phyloP scores from a whole-genome alignment of 2,888 invertebrate species.

The Urechis unicinctus region DNA sequence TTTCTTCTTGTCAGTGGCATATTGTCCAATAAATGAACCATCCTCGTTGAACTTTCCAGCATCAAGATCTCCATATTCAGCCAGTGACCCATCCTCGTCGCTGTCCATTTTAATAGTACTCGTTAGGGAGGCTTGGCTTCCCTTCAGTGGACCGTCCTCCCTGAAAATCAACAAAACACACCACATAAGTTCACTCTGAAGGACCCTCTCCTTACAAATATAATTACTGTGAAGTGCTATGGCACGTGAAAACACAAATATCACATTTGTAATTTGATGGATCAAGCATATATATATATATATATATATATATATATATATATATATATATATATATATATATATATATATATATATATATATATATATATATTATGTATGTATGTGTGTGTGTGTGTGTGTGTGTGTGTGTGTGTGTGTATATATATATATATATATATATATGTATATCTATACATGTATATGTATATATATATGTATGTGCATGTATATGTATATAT shows the following conservation, averaged over 20 bases:
- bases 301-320: constrained; percentile 10
- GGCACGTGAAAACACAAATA: too few species aligned
- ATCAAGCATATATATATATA: constrained; percentile 2
- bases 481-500: background rate
- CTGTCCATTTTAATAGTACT: constrained; percentile 25
- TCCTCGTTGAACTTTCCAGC: constrained; percentile 91
- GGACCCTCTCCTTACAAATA: too few species aligned
- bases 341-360: constrained; percentile 2
- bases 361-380: too few species aligned
- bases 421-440: background rate
- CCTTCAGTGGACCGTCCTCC: constrained; percentile 29
- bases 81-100: constrained; percentile 97
- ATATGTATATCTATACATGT: too few species aligned
- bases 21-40: constrained; percentile 95
- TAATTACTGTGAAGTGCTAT: too few species aligned
- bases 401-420: constrained; percentile 5
- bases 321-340: constrained; percentile 3
- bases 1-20: constrained; percentile 58
- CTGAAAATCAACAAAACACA: too few species aligned
- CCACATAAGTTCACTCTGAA: too few species aligned
- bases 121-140: constrained; percentile 52
- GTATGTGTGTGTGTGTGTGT: constrained; percentile 4
- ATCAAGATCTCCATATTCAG: constrained; percentile 95
- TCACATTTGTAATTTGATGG: too few species aligned
- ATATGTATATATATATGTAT: background rate